Evolutionary conservation across 2,113 vertebrate genomes (phyloP), one percentile per base, ranked within the genome.

Genomic region (Corydoras sp.): DNA sequence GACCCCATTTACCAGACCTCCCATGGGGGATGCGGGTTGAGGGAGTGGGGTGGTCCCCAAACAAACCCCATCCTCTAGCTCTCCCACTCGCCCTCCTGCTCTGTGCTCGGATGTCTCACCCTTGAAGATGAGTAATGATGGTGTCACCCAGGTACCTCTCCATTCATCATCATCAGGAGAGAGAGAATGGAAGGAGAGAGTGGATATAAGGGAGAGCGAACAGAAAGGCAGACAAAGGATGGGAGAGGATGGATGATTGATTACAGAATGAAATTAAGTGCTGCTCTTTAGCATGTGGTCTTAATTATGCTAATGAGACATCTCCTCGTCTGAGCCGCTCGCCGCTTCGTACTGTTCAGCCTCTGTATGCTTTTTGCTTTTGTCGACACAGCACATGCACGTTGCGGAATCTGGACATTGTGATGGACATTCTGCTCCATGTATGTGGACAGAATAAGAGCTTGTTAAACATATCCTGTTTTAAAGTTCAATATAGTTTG

Each of bases 271-370:
- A 85, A 85, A 86, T 82, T 82, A 85, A 77, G 76, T 72, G 43
- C 72, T 74, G 80, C 81, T 85, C 82, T 85, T 87, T 85, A 84
- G 78, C 85, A 85, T 85, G 81, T 80, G 74, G 74, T 82, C 84
- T 81, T 84, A 88, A 89, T 86, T 84, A 87, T 83, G 83, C 79
- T 84, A 84, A 85, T 86, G 58, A 72, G 59, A 9, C 62, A 72
- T 78, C 74, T 75, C 56, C 81, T 80, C 76, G 68, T 4, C 7
- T 15, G 10, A 13, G 4, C 4, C 63, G 75, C 73, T 76, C 79
- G 79, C 75, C 71, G 68, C 73, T 67, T 84, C 76, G 18, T 43
- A 43, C 35, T 43, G 2, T 24, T 24, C 18, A 71, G 78, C 80
- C 77, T 80, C 80, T 60, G 72, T 76, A 66, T 56, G 13, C 18